Percentiles rank a stretch among this genome's conserved stretches.
phyloP scores from a whole-genome alignment of 2,797 vertebrate genomes.

The Gastrophryne carolinensis region DNA sequence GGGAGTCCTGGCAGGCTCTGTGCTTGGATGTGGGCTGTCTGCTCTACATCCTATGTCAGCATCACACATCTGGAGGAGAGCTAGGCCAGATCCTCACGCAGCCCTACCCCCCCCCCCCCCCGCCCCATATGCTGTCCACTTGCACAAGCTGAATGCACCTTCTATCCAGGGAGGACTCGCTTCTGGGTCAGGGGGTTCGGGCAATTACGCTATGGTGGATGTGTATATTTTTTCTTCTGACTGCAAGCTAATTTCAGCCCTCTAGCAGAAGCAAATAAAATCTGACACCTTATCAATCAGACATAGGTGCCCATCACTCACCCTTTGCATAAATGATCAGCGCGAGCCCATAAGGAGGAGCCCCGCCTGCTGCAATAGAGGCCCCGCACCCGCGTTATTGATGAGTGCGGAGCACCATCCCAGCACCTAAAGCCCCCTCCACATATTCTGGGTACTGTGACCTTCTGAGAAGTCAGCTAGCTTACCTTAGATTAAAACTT shows the following conservation, averaged over 20 bases:
- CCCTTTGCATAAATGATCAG: conserved; percentile 49
- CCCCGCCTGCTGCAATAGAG: conserved; percentile 22
- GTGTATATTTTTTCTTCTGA: conserved; percentile 36
- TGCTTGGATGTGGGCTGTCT: conserved; percentile 22
- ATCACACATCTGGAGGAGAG: conserved; percentile 12
- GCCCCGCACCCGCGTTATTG: conserved; percentile 33
- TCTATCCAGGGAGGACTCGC: conserved; percentile 23
- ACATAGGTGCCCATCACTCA: conserved; percentile 38
- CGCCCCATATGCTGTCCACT: conserved; percentile 3
- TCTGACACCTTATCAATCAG: conserved; percentile 46
- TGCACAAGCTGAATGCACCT: conserved; percentile 19
- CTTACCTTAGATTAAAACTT: no score
- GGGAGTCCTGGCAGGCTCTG: background rate
- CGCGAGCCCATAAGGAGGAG: conserved; percentile 15
- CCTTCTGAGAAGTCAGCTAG: conserved; percentile 6
- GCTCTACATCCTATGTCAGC: background rate
- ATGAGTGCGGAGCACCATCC: conserved; percentile 20
- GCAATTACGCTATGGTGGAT: conserved; percentile 32
- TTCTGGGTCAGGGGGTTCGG: conserved; percentile 43
- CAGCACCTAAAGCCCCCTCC: conserved; percentile 9
- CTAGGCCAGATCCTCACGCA: conserved; percentile 7
- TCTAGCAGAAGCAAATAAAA: conserved; percentile 43
- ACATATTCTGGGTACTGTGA: background rate
- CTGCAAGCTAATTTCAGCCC: conserved; percentile 46
- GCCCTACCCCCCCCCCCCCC: background rate